Base-by-base conservation (phyloP, 2,888 invertebrate species). In the Mactromeris polynyma region DNA sequence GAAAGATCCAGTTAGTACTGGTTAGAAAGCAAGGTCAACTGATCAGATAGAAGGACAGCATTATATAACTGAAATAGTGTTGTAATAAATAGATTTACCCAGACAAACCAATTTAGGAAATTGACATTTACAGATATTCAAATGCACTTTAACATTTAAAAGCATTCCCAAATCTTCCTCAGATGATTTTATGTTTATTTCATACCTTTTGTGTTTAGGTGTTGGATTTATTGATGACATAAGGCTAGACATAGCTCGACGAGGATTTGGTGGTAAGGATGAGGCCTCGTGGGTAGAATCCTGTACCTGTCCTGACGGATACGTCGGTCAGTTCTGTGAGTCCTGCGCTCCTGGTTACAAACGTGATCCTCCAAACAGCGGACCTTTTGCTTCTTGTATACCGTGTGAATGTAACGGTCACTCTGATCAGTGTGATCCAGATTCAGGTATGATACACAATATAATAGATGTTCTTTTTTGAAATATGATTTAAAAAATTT, bases 391-490 rank as follows among this genome's bases (percentile, higher is more conserved):
- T 92, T 98, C 98, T 1, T 99, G 99, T 96, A 98, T 99, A 54
- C 98, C 99, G 11, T 99, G 99, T 96, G 98, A 99, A 96, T 99
- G 99, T 96, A 99, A 99, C 95, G 98, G 98, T 0, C 99, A 99
- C 96, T 99, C 99, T 0, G 98, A 98, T 89, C 98, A 98, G 94
- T 99, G 99, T 97, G 99, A 99, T 94, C 93, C 95, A 31, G 95
- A 96, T 80, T 94, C 96, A 81, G 96, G 96, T 96, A 86, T 80
- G 93, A 11, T 79, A 21, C 14, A 64, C 9, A 26, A 9, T 26
- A n/a, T 64, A 6, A n/a, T 64, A 2, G 26, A 64, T 26, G 0
- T 64, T 26, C 11, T 64, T 64, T 64, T 11, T 7, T 9, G 26
- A 64, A 51, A 51, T 51, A 26, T 26, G 11, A 46, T 46, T 17